Evolutionary conservation across 2,888 invertebrate species (phyloP).

Genomic region (Pelosia muscerda): DNA sequence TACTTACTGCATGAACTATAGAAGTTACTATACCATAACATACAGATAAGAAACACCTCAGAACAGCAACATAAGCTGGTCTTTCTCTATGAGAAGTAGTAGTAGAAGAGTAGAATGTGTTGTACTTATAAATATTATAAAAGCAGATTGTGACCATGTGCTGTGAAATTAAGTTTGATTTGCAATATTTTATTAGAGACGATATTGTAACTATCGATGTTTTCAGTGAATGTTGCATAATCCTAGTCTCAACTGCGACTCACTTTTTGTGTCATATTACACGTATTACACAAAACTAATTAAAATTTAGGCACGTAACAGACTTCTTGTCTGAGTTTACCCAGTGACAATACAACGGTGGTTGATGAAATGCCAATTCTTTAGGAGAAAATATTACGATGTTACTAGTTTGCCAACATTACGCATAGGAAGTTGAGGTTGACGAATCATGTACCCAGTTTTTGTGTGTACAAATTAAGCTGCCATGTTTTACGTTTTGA

Average conservation of each 20-base stretch:
- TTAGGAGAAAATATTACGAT: constrained; percentile 19
- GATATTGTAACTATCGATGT: constrained; percentile 4
- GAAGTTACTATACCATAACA: neutral
- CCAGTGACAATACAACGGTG: constrained; percentile 26
- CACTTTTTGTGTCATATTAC: neutral
- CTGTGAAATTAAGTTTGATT: too few species aligned
- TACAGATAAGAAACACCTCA: neutral
- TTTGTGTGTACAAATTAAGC: constrained; percentile 44
- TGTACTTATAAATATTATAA: too few species aligned
- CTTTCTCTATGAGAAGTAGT: neutral
- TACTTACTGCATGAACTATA: neutral
- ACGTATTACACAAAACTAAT: neutral
- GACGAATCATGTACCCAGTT: constrained; percentile 15
- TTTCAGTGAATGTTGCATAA: neutral
- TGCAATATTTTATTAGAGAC: neutral
- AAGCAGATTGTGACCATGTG: too few species aligned
- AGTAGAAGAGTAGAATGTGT: too few species aligned
- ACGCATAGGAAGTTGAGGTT: constrained; percentile 27
- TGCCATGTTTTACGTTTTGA: constrained; percentile 29
- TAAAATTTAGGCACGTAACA: neutral
- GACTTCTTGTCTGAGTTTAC: neutral
- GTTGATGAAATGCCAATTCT: constrained; percentile 6
- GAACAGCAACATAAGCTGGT: neutral
- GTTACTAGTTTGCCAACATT: constrained; percentile 34
- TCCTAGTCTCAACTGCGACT: neutral